Conservation (phyloP, 2,113 vertebrate genomes). For the Baryphthengus martii region DNA sequence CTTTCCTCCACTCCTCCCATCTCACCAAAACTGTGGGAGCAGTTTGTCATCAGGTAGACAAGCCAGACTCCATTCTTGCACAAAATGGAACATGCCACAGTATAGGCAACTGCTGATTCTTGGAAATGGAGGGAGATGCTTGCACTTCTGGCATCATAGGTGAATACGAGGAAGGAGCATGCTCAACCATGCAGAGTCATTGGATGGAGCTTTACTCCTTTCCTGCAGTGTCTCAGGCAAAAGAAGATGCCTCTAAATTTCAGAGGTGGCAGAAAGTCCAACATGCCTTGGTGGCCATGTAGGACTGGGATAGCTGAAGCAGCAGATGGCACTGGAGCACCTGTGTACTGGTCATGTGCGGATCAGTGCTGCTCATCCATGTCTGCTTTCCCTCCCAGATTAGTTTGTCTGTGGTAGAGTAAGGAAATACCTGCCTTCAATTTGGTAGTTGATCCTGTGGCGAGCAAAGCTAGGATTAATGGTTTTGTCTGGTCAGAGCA, state of each 20-base stretch:
- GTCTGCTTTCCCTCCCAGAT: background rate
- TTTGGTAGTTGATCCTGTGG: background rate
- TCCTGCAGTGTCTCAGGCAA: background rate
- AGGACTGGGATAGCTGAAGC: background rate
- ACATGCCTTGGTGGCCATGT: background rate
- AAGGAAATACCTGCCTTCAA: background rate
- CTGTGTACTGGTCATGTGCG: rapidly evolving
- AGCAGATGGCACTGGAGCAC: background rate
- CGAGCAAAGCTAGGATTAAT: background rate
- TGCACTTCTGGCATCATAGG: background rate
- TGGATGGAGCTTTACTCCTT: background rate
- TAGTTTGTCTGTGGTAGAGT: background rate
- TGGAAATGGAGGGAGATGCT: background rate
- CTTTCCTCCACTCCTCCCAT: background rate
- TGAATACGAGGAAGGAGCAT: background rate
- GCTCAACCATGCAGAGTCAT: background rate
- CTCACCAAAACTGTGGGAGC: background rate
- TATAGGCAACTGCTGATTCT: background rate
- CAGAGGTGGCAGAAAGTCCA: background rate
- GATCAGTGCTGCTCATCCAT: background rate
- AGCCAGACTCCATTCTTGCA: background rate
- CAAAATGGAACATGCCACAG: background rate
- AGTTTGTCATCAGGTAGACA: background rate
- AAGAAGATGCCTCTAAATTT: background rate
- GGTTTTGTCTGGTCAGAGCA: background rate